phyloP scores from a whole-genome alignment of 2,888 invertebrate species.

The Chymomyza caudatula region DNA sequence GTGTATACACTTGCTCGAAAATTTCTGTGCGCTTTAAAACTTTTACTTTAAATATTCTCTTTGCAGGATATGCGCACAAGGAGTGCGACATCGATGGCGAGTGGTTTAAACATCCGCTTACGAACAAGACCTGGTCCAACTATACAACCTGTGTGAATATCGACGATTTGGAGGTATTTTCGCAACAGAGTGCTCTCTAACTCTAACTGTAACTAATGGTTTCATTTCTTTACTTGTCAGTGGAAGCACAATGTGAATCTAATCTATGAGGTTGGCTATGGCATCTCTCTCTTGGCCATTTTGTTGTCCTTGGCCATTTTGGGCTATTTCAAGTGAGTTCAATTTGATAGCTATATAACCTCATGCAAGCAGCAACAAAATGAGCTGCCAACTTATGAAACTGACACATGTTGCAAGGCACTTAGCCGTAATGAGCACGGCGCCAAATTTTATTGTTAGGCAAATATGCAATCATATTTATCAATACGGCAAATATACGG shows the following conservation, averaged over 20 bases:
- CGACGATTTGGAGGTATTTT: slow-evolving; percentile 84
- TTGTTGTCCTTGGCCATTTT: slow-evolving; percentile 89
- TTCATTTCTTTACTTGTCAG: slow-evolving; percentile 78
- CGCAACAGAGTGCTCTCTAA: no score
- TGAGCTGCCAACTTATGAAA: slow-evolving; percentile 20
- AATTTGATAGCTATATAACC: no score
- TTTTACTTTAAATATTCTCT: no score
- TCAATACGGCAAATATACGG: neutral
- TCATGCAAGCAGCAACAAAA: slow-evolving; percentile 10
- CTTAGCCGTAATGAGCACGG: slow-evolving; percentile 42
- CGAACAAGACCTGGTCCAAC: slow-evolving; percentile 90
- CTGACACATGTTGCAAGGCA: slow-evolving; percentile 40
- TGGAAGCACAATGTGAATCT: slow-evolving; percentile 85
- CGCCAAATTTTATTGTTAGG: neutral
- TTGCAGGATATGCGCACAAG: slow-evolving; percentile 88
- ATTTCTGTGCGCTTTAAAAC: no score
- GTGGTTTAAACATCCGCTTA: slow-evolving; percentile 90
- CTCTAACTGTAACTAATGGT: slow-evolving; percentile 5
- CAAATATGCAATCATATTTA: neutral
- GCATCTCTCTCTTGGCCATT: slow-evolving; percentile 90
- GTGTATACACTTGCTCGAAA: no score
- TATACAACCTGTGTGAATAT: slow-evolving; percentile 91
- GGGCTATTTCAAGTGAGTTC: slow-evolving; percentile 90
- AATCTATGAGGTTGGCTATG: slow-evolving; percentile 91
- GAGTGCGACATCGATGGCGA: slow-evolving; percentile 87